These are phyloP conservation scores for Oncorhynchus kisutch DNA, from an alignment of 2,113 vertebrate species.

Conservation along the genomic window DNA sequence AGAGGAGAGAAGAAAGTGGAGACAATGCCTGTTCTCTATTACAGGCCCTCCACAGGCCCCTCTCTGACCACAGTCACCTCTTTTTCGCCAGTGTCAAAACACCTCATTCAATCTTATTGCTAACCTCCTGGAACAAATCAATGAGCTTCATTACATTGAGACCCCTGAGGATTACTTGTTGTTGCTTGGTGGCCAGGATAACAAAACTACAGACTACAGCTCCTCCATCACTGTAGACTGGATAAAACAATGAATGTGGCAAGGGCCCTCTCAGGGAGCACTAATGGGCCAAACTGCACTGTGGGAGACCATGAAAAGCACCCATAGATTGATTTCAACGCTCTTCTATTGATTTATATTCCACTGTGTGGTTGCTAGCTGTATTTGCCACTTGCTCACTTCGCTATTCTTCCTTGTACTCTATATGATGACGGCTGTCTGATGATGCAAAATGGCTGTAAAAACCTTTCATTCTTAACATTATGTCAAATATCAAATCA, in stretches of 20 bases:
- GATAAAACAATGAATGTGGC: constrained; percentile 28
- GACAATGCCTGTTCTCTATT: neutral
- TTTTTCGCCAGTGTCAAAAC: constrained; percentile 44
- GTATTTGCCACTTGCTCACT: neutral
- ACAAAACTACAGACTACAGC: constrained; percentile 50
- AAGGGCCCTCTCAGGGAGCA: constrained; percentile 22
- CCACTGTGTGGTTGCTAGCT: constrained; percentile 1
- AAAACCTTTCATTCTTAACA: neutral
- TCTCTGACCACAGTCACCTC: neutral
- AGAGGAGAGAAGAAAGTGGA: neutral
- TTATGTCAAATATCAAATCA: neutral
- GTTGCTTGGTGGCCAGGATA: constrained; percentile 59
- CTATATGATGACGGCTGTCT: neutral
- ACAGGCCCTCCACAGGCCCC: neutral
- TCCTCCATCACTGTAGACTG: constrained; percentile 49
- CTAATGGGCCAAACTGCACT: constrained; percentile 17
- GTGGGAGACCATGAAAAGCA: constrained; percentile 25
- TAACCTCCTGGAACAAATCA: constrained; percentile 64
- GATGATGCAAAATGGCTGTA: neutral
- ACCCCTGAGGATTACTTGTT: constrained; percentile 58
- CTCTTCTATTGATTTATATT: constrained; percentile 12
- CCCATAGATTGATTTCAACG: constrained; percentile 25
- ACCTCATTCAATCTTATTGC: constrained; percentile 55
- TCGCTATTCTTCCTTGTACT: neutral
- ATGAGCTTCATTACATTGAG: constrained; percentile 67